A percentile compares a stretch with the other conserved stretches of the same genome.
Evolutionary conservation across 1,140 invertebrate species (phyloP).

Genomic region (Apis cerana): DNA sequence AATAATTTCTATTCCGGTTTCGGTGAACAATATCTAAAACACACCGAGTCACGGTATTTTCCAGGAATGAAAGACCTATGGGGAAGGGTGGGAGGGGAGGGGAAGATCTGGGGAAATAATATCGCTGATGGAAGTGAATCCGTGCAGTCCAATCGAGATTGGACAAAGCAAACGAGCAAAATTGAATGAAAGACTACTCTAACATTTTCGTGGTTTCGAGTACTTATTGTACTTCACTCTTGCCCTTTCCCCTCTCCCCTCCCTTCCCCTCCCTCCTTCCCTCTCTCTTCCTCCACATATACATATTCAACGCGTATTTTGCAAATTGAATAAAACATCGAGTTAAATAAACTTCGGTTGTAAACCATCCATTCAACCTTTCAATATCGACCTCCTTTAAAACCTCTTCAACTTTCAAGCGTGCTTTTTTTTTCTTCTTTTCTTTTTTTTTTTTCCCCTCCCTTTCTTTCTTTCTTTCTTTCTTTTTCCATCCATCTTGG

Average conservation of each 20-base stretch:
- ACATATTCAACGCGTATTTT: neutral
- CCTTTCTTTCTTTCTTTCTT: too few relatives aligned
- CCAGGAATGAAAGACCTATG: conserved; percentile 49
- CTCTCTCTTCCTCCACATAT: too few relatives aligned
- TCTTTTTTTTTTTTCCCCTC: too few relatives aligned
- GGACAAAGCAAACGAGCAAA: conserved; percentile 51
- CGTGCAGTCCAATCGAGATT: conserved; percentile 53
- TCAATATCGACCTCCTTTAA: neutral
- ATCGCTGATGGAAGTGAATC: conserved; percentile 63
- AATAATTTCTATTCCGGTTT: conserved; percentile 48
- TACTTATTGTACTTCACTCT: conserved; percentile 19
- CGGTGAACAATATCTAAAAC: conserved; percentile 60
- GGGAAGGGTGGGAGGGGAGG: conserved; percentile 33
- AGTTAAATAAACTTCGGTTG: neutral
- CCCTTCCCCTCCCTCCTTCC: too few relatives aligned
- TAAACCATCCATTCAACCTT: neutral
- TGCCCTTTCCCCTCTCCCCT: neutral
- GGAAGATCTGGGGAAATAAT: conserved; percentile 61
- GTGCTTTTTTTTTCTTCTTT: neutral
- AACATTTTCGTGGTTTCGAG: conserved; percentile 28
- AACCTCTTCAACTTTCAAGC: neutral
- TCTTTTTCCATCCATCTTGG: neutral
- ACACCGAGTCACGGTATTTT: conserved; percentile 59
- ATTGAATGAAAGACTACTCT: conserved; percentile 41
- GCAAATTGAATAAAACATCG: neutral